These are phyloP conservation scores for Rachycentron canadum DNA, from an alignment of 2,797 vertebrate genomes.

Conservation along the genomic window DNA sequence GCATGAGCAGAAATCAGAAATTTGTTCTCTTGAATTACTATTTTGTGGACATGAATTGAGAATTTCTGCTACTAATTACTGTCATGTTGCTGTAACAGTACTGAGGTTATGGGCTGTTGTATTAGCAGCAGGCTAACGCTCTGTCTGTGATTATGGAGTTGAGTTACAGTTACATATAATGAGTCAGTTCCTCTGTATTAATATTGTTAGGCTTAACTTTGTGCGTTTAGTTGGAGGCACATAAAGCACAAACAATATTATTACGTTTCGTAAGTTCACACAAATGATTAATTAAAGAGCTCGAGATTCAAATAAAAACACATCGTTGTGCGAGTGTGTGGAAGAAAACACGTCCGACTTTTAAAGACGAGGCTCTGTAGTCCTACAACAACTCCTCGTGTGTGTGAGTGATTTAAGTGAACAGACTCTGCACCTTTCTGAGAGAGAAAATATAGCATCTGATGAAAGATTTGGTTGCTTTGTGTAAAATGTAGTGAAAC, in stretches of 20 bases:
- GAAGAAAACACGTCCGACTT: neutral
- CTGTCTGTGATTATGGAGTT: neutral
- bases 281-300: neutral
- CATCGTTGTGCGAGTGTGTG: neutral
- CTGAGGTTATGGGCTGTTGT: neutral
- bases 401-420: neutral
- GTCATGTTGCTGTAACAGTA: neutral
- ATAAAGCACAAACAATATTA: neutral
- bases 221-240: neutral
- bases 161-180: neutral
- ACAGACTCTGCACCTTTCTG: too few species aligned
- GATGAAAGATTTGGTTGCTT: too few species aligned
- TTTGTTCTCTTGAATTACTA: neutral
- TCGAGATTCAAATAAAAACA: too few species aligned
- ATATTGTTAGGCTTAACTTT: neutral
- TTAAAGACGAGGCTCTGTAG: neutral
- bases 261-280: neutral
- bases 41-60: conserved; percentile 20
- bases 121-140: conserved; percentile 5
- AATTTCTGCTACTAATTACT: neutral
- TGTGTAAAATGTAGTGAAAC: neutral
- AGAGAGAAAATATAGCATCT: too few species aligned
- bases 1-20: conserved; percentile 12
- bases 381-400: neutral
- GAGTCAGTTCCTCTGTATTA: neutral